Conservation (phyloP, 2,113 vertebrate genomes). For the Cervus canadensis region DNA sequence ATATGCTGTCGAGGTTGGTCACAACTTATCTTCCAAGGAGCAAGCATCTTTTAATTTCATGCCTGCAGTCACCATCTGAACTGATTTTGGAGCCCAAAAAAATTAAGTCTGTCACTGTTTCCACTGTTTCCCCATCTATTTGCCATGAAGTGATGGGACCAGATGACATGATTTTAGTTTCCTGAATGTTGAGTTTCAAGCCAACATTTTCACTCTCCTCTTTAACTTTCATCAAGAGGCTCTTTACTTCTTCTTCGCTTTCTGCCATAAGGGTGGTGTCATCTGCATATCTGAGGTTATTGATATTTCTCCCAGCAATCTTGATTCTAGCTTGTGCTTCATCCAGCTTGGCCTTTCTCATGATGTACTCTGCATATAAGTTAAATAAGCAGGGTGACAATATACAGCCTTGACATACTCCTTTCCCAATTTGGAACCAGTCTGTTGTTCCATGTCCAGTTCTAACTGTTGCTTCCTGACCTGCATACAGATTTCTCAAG, state of each 20-base stretch:
- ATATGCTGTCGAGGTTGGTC: neutral
- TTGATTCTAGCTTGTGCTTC: neutral
- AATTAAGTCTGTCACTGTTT: neutral
- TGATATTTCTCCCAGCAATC: neutral
- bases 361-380: neutral
- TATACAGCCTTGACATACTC: neutral
- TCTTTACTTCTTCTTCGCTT: neutral
- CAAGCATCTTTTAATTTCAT: neutral
- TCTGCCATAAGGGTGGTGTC: neutral
- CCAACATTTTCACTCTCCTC: neutral
- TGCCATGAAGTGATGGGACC: neutral
- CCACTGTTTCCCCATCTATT: neutral
- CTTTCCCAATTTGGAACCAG: neutral
- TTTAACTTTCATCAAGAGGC: neutral
- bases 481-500: neutral
- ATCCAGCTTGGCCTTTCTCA: neutral
- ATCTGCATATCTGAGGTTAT: neutral
- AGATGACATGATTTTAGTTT: neutral
- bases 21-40: neutral
- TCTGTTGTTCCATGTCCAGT: neutral
- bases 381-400: neutral
- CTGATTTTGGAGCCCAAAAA: rapidly evolving
- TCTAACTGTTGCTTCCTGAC: neutral
- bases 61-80: neutral
- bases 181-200: neutral